Evolutionary conservation across 2,888 invertebrate species (phyloP), one percentile per base, ranked within the genome.

Genomic region (Apodemia hepburni): DNA sequence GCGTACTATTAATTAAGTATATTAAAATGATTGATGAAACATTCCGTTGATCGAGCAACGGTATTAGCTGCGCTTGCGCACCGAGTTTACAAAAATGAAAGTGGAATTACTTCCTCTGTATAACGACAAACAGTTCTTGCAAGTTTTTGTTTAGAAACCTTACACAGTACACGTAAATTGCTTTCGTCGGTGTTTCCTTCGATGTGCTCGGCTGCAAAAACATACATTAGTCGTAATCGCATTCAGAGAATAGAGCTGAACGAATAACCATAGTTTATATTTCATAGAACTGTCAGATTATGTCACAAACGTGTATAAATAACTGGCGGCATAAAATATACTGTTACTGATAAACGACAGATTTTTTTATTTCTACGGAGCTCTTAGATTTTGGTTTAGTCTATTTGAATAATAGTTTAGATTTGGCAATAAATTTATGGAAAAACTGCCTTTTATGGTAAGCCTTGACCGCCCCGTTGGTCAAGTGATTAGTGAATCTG

Each of bases 61-160:
- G 58, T 35, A 64, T 66, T 62, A 58, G 62, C 54, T 64, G 47
- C 42, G 54, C 58, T 54, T 22, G 54, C 54, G 54, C 54, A 54
- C 54, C 54, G 54, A 54, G 22, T 54, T 47, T 60, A 60, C 57
- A 61, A 67, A 69, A 67, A 69, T 66, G 69, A 69, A 69, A 69
- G 69, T 67, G 61, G 68, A 62, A 62, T 62, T 47, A 63, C 63
- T 67, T 65, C 65, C 66, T 69, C 51, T 63, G 54, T 65, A 58
- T 62, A 61, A 63, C 61, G 58, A 59, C 61, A 59, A 45, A 54
- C 54, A 27, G 54, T 54, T 54, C 47, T 61, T 58, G 54, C 59
- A 33, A 60, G 64, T 69, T 66, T 64, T 66, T 61, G 58, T 57
- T 62, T 54, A 64, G 65, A 66, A 66, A 66, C 61, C 68, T 61